phyloP scores from a whole-genome alignment of 1,140 invertebrate genomes.

The Zaprionus ornatus region DNA sequence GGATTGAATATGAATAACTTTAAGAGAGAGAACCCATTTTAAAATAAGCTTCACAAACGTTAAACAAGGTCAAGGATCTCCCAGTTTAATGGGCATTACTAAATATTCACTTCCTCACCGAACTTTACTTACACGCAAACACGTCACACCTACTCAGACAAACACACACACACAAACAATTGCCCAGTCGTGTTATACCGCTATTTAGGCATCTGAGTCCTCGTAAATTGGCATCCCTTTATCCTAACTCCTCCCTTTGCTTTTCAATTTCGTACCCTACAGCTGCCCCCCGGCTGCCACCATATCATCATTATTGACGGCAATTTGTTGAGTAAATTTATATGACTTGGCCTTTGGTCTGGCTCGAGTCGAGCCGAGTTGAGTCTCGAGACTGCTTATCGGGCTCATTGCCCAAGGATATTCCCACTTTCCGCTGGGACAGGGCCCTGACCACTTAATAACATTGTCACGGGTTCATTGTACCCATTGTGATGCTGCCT shows the following conservation, averaged over 20 bases:
- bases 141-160: background rate
- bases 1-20: background rate
- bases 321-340: slow-evolving; percentile 75
- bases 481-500: slow-evolving; percentile 53
- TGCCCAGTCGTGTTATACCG: background rate
- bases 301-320: slow-evolving; percentile 65
- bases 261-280: slow-evolving; percentile 57
- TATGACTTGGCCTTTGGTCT: slow-evolving; percentile 54
- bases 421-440: slow-evolving; percentile 19
- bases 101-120: background rate
- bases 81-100: background rate
- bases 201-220: background rate
- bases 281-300: slow-evolving; percentile 26
- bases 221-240: slow-evolving; percentile 41
- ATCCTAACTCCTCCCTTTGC: background rate
- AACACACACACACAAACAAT: background rate
- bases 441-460: slow-evolving; percentile 67
- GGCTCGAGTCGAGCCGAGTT: slow-evolving; percentile 1
- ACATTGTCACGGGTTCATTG: slow-evolving; percentile 74
- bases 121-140: background rate
- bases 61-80: background rate
- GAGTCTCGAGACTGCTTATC: slow-evolving; percentile 28
- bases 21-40: background rate
- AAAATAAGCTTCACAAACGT: background rate
- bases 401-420: slow-evolving; percentile 19